Evolutionary conservation across 2,888 invertebrate species (phyloP).

Genomic region (Calliphora vomitoria): DNA sequence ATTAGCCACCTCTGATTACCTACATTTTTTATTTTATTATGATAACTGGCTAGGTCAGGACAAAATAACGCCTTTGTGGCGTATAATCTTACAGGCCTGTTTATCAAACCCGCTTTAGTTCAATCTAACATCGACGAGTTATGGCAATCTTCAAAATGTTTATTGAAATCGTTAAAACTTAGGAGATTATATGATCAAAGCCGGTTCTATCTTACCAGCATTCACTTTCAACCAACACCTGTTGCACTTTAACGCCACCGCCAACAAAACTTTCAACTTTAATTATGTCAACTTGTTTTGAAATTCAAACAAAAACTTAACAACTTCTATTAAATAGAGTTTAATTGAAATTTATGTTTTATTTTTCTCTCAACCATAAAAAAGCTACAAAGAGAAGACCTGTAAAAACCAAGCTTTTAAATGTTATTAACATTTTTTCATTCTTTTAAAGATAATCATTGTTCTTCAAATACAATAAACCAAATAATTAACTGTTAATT

Average conservation of each 20-base stretch:
- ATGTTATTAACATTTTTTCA: not conserved
- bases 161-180: too few relatives aligned
- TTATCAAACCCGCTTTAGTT: too few relatives aligned
- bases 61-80: too few relatives aligned
- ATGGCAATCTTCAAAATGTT: too few relatives aligned
- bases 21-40: too few relatives aligned
- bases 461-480: not conserved
- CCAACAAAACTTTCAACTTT: not conserved
- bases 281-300: not conserved
- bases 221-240: not conserved
- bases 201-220: too few relatives aligned
- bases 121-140: too few relatives aligned
- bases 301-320: not conserved
- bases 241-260: not conserved
- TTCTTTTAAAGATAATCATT: not conserved
- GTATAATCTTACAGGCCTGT: too few relatives aligned
- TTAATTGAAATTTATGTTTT: not conserved
- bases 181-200: too few relatives aligned
- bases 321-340: not conserved
- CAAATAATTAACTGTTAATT: conserved; percentile 41
- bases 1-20: too few relatives aligned
- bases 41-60: too few relatives aligned
- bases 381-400: not conserved
- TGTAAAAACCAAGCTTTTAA: not conserved
- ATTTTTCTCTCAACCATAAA: not conserved